These are phyloP conservation scores for Thaumatotibia leucotreta DNA, from an alignment of 1,140 invertebrate genomes.

Conservation along the genomic window DNA sequence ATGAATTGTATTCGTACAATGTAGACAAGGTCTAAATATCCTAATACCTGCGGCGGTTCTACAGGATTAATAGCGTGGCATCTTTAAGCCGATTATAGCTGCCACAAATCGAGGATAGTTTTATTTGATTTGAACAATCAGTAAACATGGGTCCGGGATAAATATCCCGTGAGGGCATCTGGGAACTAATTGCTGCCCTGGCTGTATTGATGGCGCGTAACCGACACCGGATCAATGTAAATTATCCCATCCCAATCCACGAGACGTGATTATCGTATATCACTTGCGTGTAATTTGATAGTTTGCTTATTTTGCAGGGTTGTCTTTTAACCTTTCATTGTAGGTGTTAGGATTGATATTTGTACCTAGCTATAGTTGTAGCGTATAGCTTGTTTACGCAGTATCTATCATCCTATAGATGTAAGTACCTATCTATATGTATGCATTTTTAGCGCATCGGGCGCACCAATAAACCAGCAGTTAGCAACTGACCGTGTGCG, in stretches of 20 bases:
- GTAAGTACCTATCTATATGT: too few species aligned
- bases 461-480: too few species aligned
- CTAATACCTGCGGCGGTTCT: neutral
- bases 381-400: too few species aligned
- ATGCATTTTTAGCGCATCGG: too few species aligned
- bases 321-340: too few species aligned
- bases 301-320: neutral
- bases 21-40: too few species aligned
- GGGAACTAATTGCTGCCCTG: slow-evolving; percentile 68
- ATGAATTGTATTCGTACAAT: neutral
- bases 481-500: too few species aligned
- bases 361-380: too few species aligned
- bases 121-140: slow-evolving; percentile 53
- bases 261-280: slow-evolving; percentile 55
- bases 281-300: slow-evolving; percentile 30
- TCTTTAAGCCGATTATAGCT: slow-evolving; percentile 26
- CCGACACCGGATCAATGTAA: slow-evolving; percentile 58
- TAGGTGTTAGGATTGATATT: too few species aligned
- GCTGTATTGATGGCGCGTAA: slow-evolving; percentile 63
- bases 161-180: slow-evolving; percentile 48
- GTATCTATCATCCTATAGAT: too few species aligned
- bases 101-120: slow-evolving; percentile 38
- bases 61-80: neutral
- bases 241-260: slow-evolving; percentile 58
- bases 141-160: slow-evolving; percentile 55